Evolutionary conservation across 1,140 invertebrate genomes (phyloP).

Genomic region (Diabrotica virgifera): DNA sequence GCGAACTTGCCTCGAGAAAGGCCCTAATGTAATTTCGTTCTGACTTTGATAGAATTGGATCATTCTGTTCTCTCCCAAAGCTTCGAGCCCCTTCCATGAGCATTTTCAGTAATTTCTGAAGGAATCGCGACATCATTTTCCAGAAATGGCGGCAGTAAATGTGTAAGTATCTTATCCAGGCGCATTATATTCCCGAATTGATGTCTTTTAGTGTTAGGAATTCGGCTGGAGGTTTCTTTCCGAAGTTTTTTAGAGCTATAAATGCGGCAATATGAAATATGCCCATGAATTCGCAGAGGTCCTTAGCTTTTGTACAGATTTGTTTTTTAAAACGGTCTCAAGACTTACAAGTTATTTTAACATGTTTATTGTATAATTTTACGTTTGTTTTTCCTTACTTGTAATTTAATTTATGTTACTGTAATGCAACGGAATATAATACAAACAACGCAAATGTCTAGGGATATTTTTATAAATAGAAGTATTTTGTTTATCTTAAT

Average conservation of each 20-base stretch:
- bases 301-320: too few species aligned
- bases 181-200: constrained; percentile 14
- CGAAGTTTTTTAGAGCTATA: not conserved
- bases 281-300: not conserved
- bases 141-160: constrained; percentile 11
- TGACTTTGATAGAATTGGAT: constrained; percentile 18
- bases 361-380: too few species aligned
- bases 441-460: too few species aligned
- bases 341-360: too few species aligned
- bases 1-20: not conserved
- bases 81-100: constrained; percentile 9
- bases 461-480: too few species aligned
- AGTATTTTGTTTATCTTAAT: too few species aligned
- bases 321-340: too few species aligned
- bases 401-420: too few species aligned
- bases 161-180: constrained; percentile 13
- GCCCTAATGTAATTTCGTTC: constrained; percentile 13
- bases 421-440: too few species aligned
- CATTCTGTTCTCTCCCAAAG: constrained; percentile 12
- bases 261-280: constrained; percentile 3
- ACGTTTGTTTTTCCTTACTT: too few species aligned
- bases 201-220: constrained; percentile 6
- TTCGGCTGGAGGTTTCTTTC: not conserved
- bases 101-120: constrained; percentile 17
- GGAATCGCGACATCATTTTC: constrained; percentile 17